phyloP scores from a whole-genome alignment of 2,888 invertebrate genomes.

The Eupithecia tripunctaria region DNA sequence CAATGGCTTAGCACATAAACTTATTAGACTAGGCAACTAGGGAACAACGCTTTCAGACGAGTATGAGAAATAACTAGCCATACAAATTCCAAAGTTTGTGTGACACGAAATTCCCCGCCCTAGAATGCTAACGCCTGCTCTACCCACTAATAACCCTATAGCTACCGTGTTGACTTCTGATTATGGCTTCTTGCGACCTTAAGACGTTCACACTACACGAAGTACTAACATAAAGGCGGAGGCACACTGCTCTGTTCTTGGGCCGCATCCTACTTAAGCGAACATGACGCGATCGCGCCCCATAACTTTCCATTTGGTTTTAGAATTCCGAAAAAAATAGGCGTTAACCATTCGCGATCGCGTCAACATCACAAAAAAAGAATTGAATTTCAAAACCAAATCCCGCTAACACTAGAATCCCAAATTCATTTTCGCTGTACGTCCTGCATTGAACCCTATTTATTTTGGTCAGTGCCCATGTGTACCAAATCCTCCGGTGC shows the following conservation, averaged over 20 bases:
- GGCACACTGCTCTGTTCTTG: conserved; percentile 1
- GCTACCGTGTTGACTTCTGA: conserved; percentile 47
- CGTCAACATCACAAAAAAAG: too few relatives aligned
- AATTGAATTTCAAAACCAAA: too few relatives aligned
- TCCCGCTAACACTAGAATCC: neutral
- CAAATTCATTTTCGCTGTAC: neutral
- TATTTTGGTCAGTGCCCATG: conserved; percentile 2
- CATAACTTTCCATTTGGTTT: too few relatives aligned
- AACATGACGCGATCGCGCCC: too few relatives aligned
- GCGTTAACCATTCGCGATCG: too few relatives aligned
- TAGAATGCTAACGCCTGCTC: conserved; percentile 20
- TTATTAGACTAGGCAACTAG: neutral
- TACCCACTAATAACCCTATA: conserved; percentile 22
- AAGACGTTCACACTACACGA: conserved; percentile 45
- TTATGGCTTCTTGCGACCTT: conserved; percentile 50
- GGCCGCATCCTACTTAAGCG: neutral
- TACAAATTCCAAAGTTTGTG: conserved; percentile 6
- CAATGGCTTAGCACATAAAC: neutral
- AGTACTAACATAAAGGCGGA: conserved; percentile 34
- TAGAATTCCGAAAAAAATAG: too few relatives aligned
- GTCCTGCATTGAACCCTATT: neutral
- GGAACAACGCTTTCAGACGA: neutral
- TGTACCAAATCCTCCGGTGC: neutral
- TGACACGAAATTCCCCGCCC: neutral
- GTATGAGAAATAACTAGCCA: neutral